phyloP scores from a whole-genome alignment of 2,113 vertebrate genomes.

The Nannobrachium achirus region DNA sequence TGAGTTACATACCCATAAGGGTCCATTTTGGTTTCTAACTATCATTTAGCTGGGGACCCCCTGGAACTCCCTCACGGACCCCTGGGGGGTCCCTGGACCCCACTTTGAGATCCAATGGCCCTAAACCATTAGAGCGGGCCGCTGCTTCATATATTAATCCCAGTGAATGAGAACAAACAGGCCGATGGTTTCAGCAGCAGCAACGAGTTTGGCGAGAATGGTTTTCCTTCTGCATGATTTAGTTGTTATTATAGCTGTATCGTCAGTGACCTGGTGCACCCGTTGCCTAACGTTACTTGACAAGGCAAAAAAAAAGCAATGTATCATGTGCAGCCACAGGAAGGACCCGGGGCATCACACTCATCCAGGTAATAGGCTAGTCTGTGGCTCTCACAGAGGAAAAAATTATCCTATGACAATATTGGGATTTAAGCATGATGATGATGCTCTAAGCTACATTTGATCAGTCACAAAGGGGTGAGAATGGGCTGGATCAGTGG shows the following conservation, averaged over 20 bases:
- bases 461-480: not conserved
- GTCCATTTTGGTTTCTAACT: too few relatives aligned
- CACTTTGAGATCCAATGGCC: too few relatives aligned
- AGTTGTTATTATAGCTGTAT: not conserved
- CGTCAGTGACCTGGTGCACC: slow-evolving; percentile 20
- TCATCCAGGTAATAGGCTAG: not conserved
- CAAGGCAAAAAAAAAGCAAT: slow-evolving; percentile 26
- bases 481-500: not conserved
- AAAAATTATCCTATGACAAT: too few relatives aligned
- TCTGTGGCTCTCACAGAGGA: not conserved
- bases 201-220: not conserved
- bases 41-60: too few relatives aligned
- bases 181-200: slow-evolving; percentile 1
- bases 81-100: too few relatives aligned
- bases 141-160: slow-evolving; percentile 15
- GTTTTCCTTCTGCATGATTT: not conserved
- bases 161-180: slow-evolving; percentile 10
- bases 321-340: slow-evolving; percentile 20
- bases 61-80: too few relatives aligned
- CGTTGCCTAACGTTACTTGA: slow-evolving; percentile 2
- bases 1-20: too few relatives aligned
- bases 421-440: too few relatives aligned
- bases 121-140: too few relatives aligned
- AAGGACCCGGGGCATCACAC: slow-evolving; percentile 33
- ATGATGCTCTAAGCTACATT: too few relatives aligned